phyloP scores from a whole-genome alignment of 2,113 vertebrate genomes.

The Glareola pratincola region DNA sequence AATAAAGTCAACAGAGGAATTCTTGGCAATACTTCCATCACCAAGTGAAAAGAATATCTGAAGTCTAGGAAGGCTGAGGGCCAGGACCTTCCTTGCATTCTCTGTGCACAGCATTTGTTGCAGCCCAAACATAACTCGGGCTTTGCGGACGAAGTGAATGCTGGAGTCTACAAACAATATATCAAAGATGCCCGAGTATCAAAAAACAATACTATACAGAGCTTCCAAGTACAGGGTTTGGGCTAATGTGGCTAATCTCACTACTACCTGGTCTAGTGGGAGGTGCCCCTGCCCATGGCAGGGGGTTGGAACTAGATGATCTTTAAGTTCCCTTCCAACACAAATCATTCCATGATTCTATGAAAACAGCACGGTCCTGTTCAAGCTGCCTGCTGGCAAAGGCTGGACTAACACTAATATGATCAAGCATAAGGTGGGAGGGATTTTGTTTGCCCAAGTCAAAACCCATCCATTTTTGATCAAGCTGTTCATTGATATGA shows the following conservation, averaged over 20 bases:
- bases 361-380: neutral
- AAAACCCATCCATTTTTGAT: neutral
- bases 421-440: accelerated
- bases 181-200: neutral
- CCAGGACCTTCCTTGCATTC: neutral
- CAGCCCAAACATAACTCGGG: neutral
- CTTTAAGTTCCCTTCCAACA: too few relatives aligned
- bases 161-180: neutral
- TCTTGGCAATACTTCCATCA: neutral
- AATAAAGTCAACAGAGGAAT: neutral
- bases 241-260: neutral
- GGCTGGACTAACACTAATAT: neutral
- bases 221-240: neutral
- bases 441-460: neutral
- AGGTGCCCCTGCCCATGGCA: too few relatives aligned
- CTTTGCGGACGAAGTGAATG: neutral
- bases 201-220: neutral
- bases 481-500: neutral
- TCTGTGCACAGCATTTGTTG: neutral
- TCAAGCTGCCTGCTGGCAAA: neutral
- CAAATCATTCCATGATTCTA: too few relatives aligned
- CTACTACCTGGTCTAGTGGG: neutral
- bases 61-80: neutral
- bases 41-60: neutral
- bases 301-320: too few relatives aligned